Conservation (phyloP, 2,113 vertebrate species). For the Oophaga pumilio region DNA sequence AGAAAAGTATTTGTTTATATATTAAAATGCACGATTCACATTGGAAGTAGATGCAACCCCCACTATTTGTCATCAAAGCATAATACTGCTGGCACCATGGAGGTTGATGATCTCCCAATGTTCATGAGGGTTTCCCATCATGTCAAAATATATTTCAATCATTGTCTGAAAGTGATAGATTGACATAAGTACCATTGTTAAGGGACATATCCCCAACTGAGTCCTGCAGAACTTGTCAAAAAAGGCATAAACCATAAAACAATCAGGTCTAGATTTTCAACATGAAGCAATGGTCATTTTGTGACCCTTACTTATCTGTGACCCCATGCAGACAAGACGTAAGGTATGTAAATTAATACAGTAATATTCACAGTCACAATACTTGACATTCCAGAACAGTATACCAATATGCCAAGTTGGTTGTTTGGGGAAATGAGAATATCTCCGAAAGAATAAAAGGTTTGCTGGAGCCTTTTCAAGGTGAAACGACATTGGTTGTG, state of each 20-base stretch:
- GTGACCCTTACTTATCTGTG: neutral
- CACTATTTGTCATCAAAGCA: neutral
- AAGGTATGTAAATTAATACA: neutral
- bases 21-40: no score
- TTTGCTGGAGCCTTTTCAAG: slow-evolving; percentile 38
- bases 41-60: neutral
- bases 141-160: neutral
- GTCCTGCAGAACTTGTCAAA: neutral
- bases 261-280: neutral
- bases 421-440: slow-evolving; percentile 33
- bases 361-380: neutral
- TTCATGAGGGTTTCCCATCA: neutral
- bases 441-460: slow-evolving; percentile 34
- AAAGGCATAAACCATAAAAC: neutral
- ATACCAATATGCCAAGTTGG: slow-evolving; percentile 9
- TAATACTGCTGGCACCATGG: neutral
- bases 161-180: neutral
- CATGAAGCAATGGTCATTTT: neutral
- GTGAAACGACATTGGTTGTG: slow-evolving; percentile 50
- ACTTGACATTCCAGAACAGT: slow-evolving; percentile 4
- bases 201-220: neutral
- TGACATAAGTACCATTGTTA: neutral
- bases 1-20: no score
- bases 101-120: neutral
- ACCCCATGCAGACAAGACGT: neutral